These are phyloP conservation scores for Xenopus tropicalis DNA, from an alignment of 2,113 vertebrate species.

Conservation along the genomic window UCB_Xtro_10.0 CM004449.2:6837001-6837500, in stretches of 20 bases:
- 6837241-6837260: conserved; percentile 49
- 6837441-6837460: conserved; percentile 59
- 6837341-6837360: conserved; percentile 76
- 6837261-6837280: conserved; percentile 70
- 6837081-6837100: neutral
- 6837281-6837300: conserved; percentile 66
- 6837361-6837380: conserved; percentile 65
- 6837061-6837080: no score
- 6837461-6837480: conserved; percentile 65
- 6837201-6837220: neutral
- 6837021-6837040: no score
- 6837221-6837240: conserved; percentile 30
- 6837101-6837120: conserved; percentile 36
- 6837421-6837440: conserved; percentile 52
- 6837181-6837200: conserved; percentile 54
- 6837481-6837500: conserved; percentile 59
- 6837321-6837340: conserved; percentile 61
- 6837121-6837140: conserved; percentile 42
- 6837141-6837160: conserved; percentile 47
- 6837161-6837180: conserved; percentile 63
- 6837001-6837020: no score
- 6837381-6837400: conserved; percentile 50
- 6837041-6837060: no score
- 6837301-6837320: conserved; percentile 65
- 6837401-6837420: conserved; percentile 55